These are phyloP conservation scores for Drosophila orena DNA, from an alignment of 1,140 invertebrate species.

Conservation along the genomic window DNA sequence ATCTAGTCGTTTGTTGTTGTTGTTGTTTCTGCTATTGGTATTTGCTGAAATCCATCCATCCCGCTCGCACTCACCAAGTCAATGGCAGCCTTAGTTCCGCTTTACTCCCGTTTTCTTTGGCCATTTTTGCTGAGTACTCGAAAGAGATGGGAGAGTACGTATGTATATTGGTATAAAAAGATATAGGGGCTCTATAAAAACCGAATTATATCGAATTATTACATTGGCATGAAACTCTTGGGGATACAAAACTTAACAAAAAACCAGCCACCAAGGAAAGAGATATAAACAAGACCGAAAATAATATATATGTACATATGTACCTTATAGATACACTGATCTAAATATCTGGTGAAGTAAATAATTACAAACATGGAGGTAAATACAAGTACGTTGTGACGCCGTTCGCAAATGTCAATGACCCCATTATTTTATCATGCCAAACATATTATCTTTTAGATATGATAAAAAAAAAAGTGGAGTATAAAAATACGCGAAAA, in stretches of 20 bases:
- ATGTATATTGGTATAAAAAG: slow-evolving; percentile 7
- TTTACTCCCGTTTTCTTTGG: slow-evolving; percentile 13
- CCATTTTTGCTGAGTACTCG: background rate
- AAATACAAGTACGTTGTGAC: too few species aligned
- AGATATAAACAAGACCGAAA: background rate
- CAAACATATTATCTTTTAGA: too few species aligned
- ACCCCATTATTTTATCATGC: background rate
- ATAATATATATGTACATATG: background rate
- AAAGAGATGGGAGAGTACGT: slow-evolving; percentile 1
- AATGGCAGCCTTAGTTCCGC: slow-evolving; percentile 22
- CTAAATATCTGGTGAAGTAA: too few species aligned
- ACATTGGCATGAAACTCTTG: background rate
- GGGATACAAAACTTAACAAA: background rate
- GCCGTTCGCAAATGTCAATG: background rate
- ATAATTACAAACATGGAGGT: too few species aligned
- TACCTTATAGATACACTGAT: background rate
- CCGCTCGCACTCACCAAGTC: slow-evolving; percentile 19
- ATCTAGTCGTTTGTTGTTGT: background rate
- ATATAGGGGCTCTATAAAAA: background rate
- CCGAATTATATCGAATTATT: too few species aligned
- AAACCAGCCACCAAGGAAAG: background rate
- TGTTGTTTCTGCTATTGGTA: slow-evolving; percentile 14
- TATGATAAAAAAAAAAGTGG: too few species aligned
- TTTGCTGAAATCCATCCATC: slow-evolving; percentile 19
- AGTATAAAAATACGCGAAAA: too few species aligned